Evolutionary conservation across 1,140 invertebrate genomes (phyloP).

Genomic region (Drosophila parvula): DNA sequence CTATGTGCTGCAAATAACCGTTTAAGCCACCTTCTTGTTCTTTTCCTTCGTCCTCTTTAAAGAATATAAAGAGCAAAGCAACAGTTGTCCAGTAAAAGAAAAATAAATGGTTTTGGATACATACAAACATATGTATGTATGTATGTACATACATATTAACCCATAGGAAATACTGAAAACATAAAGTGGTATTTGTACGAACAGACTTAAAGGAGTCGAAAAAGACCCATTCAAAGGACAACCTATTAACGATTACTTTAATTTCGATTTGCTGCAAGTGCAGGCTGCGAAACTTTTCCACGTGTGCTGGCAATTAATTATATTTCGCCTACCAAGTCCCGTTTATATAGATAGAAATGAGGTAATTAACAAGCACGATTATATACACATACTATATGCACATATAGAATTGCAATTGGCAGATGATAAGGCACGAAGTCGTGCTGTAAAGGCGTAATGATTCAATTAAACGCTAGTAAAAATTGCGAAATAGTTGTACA

Average conservation of each 20-base stretch:
- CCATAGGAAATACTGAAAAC: background rate
- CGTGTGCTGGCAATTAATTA: constrained; percentile 30
- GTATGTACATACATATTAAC: background rate
- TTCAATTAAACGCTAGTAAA: constrained; percentile 31
- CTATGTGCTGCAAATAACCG: background rate
- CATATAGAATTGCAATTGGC: constrained; percentile 20
- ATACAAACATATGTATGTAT: too few relatives aligned
- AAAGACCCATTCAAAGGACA: background rate
- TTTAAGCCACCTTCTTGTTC: constrained; percentile 4
- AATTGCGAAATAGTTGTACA: constrained; percentile 21
- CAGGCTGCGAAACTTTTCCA: constrained; percentile 29
- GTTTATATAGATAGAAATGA: constrained; percentile 47
- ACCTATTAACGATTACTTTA: constrained; percentile 5
- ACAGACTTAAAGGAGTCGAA: too few relatives aligned
- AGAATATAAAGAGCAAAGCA: background rate
- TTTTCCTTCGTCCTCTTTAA: background rate
- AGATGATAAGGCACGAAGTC: constrained; percentile 42
- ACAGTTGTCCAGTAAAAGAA: constrained; percentile 4
- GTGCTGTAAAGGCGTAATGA: constrained; percentile 34
- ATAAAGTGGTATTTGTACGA: too few relatives aligned
- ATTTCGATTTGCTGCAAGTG: background rate
- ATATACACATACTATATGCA: constrained; percentile 15
- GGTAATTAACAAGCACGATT: constrained; percentile 38
- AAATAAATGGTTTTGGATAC: background rate
- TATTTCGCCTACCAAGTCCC: constrained; percentile 9